Percentiles rank a stretch among this genome's conserved stretches.
phyloP scores from a whole-genome alignment of 2,113 vertebrate species.

The Rousettus leschenaultii region DNA sequence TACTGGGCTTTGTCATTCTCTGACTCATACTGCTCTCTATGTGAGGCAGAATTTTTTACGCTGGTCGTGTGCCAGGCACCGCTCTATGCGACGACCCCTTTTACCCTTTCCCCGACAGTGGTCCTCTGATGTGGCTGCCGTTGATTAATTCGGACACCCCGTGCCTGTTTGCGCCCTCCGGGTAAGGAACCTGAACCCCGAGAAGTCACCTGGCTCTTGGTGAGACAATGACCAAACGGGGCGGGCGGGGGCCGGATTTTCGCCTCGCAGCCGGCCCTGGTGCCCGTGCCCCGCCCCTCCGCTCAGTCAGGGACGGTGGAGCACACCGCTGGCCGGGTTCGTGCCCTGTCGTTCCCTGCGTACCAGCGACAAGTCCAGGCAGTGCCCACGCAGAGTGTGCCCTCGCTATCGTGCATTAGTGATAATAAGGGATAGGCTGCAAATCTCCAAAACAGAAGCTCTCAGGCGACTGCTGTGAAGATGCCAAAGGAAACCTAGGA shows the following conservation, averaged over 20 bases:
- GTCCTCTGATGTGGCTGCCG: background rate
- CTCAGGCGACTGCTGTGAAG: background rate
- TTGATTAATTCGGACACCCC: background rate
- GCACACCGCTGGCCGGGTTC: background rate
- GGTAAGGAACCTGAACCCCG: background rate
- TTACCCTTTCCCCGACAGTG: background rate
- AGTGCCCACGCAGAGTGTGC: background rate
- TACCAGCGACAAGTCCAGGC: too few species aligned
- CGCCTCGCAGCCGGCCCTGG: background rate
- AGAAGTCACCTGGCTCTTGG: background rate
- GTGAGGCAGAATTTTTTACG: background rate
- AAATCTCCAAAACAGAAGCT: background rate
- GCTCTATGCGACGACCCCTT: background rate
- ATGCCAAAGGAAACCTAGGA: background rate
- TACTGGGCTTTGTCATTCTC: background rate
- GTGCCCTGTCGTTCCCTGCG: background rate
- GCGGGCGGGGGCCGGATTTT: background rate
- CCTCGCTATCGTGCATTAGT: too few species aligned
- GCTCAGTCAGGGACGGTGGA: rapidly evolving
- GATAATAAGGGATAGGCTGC: background rate
- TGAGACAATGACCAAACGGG: background rate
- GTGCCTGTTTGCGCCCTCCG: background rate
- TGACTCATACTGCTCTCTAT: background rate
- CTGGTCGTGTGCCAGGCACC: rapidly evolving
- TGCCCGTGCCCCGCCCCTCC: rapidly evolving